Conservation (phyloP, 2,113 vertebrate species). For the Pan paniscus region DNA sequence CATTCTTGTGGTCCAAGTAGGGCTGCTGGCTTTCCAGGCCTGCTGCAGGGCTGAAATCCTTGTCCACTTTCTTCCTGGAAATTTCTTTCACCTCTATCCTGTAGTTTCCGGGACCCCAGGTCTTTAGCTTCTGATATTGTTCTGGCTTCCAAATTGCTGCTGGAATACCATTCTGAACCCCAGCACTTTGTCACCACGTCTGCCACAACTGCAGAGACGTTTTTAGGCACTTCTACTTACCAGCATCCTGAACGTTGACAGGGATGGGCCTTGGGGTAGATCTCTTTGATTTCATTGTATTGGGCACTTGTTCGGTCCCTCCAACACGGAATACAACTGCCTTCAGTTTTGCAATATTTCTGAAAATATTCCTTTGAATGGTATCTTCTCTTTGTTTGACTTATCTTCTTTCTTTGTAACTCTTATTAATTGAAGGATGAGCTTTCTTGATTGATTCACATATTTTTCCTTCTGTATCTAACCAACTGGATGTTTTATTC, state of each 20-base stretch:
- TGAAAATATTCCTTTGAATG: constrained; percentile 1
- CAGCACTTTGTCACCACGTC: not conserved
- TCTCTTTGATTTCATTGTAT: not conserved
- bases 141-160: not conserved
- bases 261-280: not conserved
- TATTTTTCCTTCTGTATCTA: not conserved
- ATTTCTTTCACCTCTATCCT: not conserved
- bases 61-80: not conserved
- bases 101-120: not conserved
- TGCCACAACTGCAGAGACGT: not conserved
- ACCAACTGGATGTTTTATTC: not conserved
- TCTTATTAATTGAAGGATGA: not conserved
- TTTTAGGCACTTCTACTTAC: not conserved
- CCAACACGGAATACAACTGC: not conserved
- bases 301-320: not conserved
- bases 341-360: not conserved
- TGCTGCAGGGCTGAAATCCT: not conserved
- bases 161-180: not conserved
- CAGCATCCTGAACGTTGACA: not conserved
- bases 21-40: not conserved
- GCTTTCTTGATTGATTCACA: not conserved
- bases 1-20: rapidly evolving
- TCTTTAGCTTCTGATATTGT: not conserved
- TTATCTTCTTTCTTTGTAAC: not conserved
- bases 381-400: not conserved